Base-by-base conservation (phyloP, 1,140 invertebrate genomes). In the Philopotamus ludificatus region DNA sequence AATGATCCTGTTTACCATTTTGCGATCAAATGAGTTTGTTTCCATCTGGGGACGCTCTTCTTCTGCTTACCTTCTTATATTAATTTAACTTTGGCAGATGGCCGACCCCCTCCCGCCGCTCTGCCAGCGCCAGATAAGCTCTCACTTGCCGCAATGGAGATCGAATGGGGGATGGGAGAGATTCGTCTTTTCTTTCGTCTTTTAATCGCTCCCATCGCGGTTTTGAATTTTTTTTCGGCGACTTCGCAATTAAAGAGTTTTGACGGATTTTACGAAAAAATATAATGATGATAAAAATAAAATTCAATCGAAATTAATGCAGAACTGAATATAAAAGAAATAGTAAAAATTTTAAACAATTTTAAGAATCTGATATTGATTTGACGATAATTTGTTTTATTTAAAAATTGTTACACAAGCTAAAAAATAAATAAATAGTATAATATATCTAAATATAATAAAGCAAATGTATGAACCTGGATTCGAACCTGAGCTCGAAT, bases 51-150 rank as follows among this genome's bases (percentile, higher is more conserved):
- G 55, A 54, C 47, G 47, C 41, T 41, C 21, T 65, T 49, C 41
- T n/a, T 49, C 53, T 55, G 49, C 59, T 55, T 63, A 49, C 59
- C 25, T 63, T 57, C 45, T 62, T 49, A 70, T 70, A 70, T 70
- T 70, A 70, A 70, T 70, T 70, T 70, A 67, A 65, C 61, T 70
- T 67, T 63, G 59, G 68, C 63, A 57, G 61, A 66, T 60, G 54
- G 64, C 34, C 60, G 42, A 41, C 45, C 23, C 41, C 59, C 41
- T n/a, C n/a, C n/a, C n/a, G n/a, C 25, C 60, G 1, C 54, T 28
- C 68, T 70, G 68, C 55, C 65, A 57, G 10, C 4, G n/a, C 26
- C 68, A 70, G 68, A 70, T 70, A 70, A 70, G 68, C 62, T 57
- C 28, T 55, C 39, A 34, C 50, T 20, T 54, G 47, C 20, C 57